Evolutionary conservation across 2,113 vertebrate species (phyloP).

Genomic region (Mustelus asterias): DNA sequence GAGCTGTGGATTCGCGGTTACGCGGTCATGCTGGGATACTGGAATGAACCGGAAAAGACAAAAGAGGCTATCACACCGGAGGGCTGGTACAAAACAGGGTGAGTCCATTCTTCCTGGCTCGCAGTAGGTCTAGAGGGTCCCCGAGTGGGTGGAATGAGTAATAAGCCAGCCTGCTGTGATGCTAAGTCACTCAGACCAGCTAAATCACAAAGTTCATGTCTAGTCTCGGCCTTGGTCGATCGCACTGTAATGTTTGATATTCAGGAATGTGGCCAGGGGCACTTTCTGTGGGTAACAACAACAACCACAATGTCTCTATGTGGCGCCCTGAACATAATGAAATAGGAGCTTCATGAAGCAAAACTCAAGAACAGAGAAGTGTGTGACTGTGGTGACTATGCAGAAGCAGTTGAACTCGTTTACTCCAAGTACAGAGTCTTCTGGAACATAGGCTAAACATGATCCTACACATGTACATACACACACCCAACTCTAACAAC

Average conservation of each 20-base stretch:
- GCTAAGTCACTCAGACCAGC: neutral
- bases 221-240: neutral
- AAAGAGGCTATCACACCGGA: slow-evolving; percentile 60
- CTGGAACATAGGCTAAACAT: neutral
- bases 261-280: neutral
- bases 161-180: neutral
- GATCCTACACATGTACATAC: neutral
- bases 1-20: slow-evolving; percentile 82
- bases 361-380: neutral
- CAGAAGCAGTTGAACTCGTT: neutral
- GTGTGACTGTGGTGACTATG: too few species aligned
- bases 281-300: neutral
- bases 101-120: slow-evolving; percentile 47
- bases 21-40: slow-evolving; percentile 88
- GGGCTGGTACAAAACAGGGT: slow-evolving; percentile 91
- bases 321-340: too few species aligned
- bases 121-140: neutral
- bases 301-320: too few species aligned
- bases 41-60: slow-evolving; percentile 68
- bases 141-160: neutral
- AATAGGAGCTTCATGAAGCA: too few species aligned
- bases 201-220: neutral
- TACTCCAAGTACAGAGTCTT: neutral
- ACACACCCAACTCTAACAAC: neutral
- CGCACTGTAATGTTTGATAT: neutral